phyloP scores from a whole-genome alignment of 2,113 vertebrate species.

The Nothobranchius furzeri region DNA sequence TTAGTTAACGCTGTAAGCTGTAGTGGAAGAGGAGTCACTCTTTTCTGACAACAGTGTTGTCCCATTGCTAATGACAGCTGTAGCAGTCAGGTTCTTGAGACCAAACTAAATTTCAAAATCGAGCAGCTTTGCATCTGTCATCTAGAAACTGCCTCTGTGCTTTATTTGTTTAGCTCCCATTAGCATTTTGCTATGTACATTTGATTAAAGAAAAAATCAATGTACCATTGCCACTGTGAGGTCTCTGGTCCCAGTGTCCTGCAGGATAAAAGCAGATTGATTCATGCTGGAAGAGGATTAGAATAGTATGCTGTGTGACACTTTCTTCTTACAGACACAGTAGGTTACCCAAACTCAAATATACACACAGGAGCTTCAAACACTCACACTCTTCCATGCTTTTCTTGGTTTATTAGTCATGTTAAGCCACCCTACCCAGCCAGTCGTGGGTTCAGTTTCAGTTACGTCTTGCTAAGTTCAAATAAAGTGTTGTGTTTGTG shows the following conservation, averaged over 20 bases:
- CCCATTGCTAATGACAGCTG: not conserved
- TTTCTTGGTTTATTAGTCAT: constrained; percentile 2
- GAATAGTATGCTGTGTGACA: constrained; percentile 41
- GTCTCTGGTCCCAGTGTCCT: constrained; percentile 24
- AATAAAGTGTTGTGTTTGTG: no score
- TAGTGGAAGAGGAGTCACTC: constrained; percentile 18
- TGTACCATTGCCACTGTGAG: constrained; percentile 36
- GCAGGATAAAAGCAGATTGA: constrained; percentile 30
- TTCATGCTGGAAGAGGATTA: constrained; percentile 54
- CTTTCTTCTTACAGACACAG: constrained; percentile 5
- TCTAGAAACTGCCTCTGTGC: no score
- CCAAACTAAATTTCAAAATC: no score
- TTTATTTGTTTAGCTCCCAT: not conserved
- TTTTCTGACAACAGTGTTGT: constrained; percentile 6
- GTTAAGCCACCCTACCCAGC: constrained; percentile 6
- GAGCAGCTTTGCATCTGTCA: no score
- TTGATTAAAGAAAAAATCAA: not conserved
- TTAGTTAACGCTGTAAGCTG: constrained; percentile 57
- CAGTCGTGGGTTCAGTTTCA: constrained; percentile 3
- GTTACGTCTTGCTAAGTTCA: no score
- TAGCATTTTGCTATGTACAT: not conserved
- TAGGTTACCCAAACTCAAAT: not conserved
- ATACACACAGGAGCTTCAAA: not conserved
- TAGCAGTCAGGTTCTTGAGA: no score
- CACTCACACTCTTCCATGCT: constrained; percentile 15